Percentiles rank a stretch among this genome's conserved stretches.
These are phyloP conservation scores for Nothura maculosa DNA, from an alignment of 2,797 vertebrate species.

Conservation along the genomic window DNA sequence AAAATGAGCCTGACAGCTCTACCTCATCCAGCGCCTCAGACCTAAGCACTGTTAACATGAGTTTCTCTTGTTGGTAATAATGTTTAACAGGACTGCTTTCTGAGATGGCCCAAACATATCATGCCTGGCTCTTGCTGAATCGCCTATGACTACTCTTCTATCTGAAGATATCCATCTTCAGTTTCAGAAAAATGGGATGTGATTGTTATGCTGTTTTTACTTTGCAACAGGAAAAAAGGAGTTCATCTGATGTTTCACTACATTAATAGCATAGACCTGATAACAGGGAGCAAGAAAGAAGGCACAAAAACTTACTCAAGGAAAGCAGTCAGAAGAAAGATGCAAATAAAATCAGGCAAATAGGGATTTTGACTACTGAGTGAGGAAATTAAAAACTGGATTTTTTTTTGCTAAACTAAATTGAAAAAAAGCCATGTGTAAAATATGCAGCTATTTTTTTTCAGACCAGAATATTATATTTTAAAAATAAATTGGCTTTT, in stretches of 20 bases:
- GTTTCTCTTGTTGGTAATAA: conserved; percentile 12
- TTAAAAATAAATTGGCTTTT: not conserved
- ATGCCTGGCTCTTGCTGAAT: not conserved
- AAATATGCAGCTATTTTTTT: not conserved
- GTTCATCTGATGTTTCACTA: not conserved
- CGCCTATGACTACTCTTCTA: not conserved
- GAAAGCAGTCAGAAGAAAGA: not conserved
- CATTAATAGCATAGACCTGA: not conserved
- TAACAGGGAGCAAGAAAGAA: not conserved
- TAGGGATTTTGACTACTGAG: not conserved
- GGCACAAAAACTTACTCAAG: not conserved
- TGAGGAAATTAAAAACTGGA: not conserved
- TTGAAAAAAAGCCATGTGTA: not conserved
- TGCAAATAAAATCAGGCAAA: not conserved
- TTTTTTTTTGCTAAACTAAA: not conserved
- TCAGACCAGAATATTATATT: not conserved
- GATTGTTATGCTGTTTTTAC: not conserved
- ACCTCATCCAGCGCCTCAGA: not conserved
- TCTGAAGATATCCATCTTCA: not conserved
- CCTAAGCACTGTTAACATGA: not conserved
- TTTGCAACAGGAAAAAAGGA: not conserved
- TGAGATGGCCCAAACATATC: not conserved
- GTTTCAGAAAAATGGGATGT: conserved; percentile 36
- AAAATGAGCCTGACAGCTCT: conserved; percentile 6
- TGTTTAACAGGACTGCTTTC: conserved; percentile 10